These are phyloP conservation scores for Trematomus bernacchii DNA, from an alignment of 2,797 vertebrate genomes.

Conservation along the genomic window DNA sequence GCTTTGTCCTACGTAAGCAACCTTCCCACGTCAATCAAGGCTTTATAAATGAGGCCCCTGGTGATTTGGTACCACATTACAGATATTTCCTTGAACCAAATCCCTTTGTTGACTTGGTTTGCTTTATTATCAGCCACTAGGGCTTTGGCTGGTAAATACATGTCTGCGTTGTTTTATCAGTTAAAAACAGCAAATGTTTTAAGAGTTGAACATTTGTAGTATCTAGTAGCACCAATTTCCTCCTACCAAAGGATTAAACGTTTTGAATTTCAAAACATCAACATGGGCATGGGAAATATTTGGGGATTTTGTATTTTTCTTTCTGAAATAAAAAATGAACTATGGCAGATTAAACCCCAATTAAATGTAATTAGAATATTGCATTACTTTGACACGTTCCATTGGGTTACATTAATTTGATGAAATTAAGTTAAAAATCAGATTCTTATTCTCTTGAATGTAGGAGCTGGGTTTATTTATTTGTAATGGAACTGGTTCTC, in stretches of 20 bases:
- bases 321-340: too few relatives aligned
- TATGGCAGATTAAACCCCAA: too few relatives aligned
- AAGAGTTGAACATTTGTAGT: background rate
- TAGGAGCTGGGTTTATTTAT: background rate
- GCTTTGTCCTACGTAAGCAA: too few relatives aligned
- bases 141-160: background rate
- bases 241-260: background rate
- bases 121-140: background rate
- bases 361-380: too few relatives aligned
- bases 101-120: background rate
- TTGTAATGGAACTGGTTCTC: constrained; percentile 59
- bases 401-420: too few relatives aligned
- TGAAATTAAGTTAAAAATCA: too few relatives aligned
- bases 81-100: background rate
- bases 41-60: too few relatives aligned
- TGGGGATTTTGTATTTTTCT: background rate
- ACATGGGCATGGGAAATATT: background rate
- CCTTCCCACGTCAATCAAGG: too few relatives aligned
- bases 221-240: background rate
- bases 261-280: background rate
- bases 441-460: background rate
- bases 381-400: too few relatives aligned
- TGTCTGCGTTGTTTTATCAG: background rate
- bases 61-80: too few relatives aligned
- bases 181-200: background rate